A percentile compares a stretch with the other conserved stretches of the same genome.
Evolutionary conservation across 2,888 invertebrate species (phyloP).

Genomic region (Gymnocheta viridis): DNA sequence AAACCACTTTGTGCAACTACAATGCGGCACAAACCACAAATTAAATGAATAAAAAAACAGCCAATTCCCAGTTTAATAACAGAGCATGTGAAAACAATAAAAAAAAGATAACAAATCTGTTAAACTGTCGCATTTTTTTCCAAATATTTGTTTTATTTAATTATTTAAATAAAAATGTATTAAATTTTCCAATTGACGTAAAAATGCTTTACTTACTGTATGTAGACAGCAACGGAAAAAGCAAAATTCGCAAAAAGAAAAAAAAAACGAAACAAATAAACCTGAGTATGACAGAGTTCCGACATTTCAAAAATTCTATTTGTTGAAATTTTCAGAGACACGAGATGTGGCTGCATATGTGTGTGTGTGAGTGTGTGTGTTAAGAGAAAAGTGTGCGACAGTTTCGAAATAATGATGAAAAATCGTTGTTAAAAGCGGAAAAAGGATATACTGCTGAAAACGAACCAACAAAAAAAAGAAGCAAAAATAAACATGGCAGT

Average conservation of each 20-base stretch:
- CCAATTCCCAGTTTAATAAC: slow-evolving; percentile 49
- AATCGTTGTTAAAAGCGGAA: slow-evolving; percentile 57
- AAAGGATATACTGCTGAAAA: slow-evolving; percentile 56
- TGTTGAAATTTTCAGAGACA: slow-evolving; percentile 8
- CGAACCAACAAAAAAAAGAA: not conserved
- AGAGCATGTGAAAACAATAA: not conserved
- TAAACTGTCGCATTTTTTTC: slow-evolving; percentile 27
- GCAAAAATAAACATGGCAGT: not conserved
- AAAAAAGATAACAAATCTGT: not conserved
- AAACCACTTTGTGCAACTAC: slow-evolving; percentile 45
- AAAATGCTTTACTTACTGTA: not conserved
- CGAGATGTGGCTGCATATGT: not conserved
- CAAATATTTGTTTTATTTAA: slow-evolving; percentile 6
- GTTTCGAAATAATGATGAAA: slow-evolving; percentile 48
- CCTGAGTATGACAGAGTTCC: slow-evolving; percentile 1
- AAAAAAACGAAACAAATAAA: not conserved
- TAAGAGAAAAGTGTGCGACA: not conserved
- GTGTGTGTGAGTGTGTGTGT: not conserved
- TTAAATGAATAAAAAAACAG: slow-evolving; percentile 39
- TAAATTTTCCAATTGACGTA: slow-evolving; percentile 43
- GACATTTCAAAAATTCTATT: slow-evolving; percentile 49
- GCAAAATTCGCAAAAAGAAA: not conserved
- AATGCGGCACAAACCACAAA: slow-evolving; percentile 27
- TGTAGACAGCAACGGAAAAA: slow-evolving; percentile 21
- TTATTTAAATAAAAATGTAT: slow-evolving; percentile 51